phyloP scores from a whole-genome alignment of 2,113 vertebrate species.

The Macquaria australasica region DNA sequence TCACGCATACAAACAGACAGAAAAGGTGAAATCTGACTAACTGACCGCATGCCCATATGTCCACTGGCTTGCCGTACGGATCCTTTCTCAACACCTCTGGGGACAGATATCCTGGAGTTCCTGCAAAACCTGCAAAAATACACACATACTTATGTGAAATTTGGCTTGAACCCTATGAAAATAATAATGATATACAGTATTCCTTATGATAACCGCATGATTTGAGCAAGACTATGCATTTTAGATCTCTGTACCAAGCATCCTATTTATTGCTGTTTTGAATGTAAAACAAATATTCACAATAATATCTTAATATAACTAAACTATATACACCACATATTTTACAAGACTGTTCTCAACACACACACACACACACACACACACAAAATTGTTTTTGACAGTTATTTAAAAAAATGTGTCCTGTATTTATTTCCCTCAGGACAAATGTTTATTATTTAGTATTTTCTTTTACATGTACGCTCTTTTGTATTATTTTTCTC shows the following conservation, averaged over 20 bases:
- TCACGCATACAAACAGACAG: neutral
- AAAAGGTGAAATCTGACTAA: constrained; percentile 37
- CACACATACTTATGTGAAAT: neutral
- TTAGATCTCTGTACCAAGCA: neutral
- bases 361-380: neutral
- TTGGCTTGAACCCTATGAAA: neutral
- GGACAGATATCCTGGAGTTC: constrained; percentile 97
- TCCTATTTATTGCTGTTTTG: neutral
- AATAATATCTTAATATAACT: neutral
- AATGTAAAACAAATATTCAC: constrained; percentile 19
- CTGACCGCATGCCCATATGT: constrained; percentile 99
- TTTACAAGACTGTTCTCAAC: neutral
- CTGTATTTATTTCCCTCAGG: neutral
- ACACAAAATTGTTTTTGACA: neutral
- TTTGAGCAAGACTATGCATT: neutral
- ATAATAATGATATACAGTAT: neutral
- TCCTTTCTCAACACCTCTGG: constrained; percentile 99
- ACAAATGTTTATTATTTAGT: neutral
- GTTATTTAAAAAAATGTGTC: neutral
- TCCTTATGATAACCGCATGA: neutral
- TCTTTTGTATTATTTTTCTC: neutral
- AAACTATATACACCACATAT: too few species aligned
- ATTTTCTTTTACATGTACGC: neutral
- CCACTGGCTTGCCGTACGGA: constrained; percentile 98
- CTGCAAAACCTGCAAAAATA: constrained; percentile 92